Conservation (phyloP, 2,797 vertebrate species). For the Cyclura pinguis region DNA sequence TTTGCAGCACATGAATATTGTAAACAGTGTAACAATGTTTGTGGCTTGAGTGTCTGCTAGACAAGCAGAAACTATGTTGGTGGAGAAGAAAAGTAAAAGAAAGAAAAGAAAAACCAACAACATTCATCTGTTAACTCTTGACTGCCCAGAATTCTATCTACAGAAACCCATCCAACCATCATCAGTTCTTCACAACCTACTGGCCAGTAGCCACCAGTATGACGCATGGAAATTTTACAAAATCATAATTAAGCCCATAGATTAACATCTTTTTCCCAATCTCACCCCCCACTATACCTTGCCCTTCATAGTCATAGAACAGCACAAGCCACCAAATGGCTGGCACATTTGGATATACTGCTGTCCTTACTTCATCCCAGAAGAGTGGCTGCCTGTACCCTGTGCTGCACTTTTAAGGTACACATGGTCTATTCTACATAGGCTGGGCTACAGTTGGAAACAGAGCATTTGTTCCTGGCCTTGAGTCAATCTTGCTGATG, state of each 20-base stretch:
- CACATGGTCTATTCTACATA: slow-evolving; percentile 24
- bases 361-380: slow-evolving; percentile 60
- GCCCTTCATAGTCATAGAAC: slow-evolving; percentile 46
- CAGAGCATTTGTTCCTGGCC: slow-evolving; percentile 41
- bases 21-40: not conserved
- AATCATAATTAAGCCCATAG: slow-evolving; percentile 25
- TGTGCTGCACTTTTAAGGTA: slow-evolving; percentile 17
- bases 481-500: slow-evolving; percentile 45
- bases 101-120: slow-evolving; percentile 36
- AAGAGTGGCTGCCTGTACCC: slow-evolving; percentile 47
- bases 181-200: slow-evolving; percentile 7
- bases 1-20: slow-evolving; percentile 9
- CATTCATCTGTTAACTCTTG: not conserved
- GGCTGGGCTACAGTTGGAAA: slow-evolving; percentile 40
- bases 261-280: not conserved
- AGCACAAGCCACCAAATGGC: slow-evolving; percentile 26
- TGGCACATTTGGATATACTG: slow-evolving; percentile 17
- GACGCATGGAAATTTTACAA: not conserved
- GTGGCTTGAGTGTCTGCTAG: not conserved
- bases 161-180: slow-evolving; percentile 10
- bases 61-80: not conserved
- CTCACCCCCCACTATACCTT: not conserved
- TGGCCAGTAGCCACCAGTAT: slow-evolving; percentile 18
- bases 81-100: not conserved
- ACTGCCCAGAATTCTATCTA: not conserved